Evolutionary conservation across 2,113 vertebrate genomes (phyloP).

Genomic region (Oryzias curvinotus): DNA sequence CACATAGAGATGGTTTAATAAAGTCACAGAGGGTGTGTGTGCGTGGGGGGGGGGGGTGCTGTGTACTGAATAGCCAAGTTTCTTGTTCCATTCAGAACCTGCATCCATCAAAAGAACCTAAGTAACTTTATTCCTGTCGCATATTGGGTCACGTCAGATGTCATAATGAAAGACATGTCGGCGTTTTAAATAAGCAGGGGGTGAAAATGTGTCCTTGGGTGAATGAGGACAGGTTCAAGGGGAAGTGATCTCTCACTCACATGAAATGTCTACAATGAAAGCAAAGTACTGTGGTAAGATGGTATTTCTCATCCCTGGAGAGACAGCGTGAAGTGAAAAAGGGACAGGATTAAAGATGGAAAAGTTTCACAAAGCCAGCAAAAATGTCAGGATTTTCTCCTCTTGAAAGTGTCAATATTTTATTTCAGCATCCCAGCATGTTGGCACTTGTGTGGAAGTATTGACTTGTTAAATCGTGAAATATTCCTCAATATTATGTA

Average conservation of each 20-base stretch:
- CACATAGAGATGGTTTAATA: constrained; percentile 48
- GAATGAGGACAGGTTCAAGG: constrained; percentile 74
- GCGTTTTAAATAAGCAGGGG: constrained; percentile 81
- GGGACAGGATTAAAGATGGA: constrained; percentile 62
- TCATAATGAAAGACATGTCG: constrained; percentile 79
- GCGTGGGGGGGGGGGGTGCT: constrained; percentile 62
- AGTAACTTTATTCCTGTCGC: constrained; percentile 81
- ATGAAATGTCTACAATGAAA: constrained; percentile 71
- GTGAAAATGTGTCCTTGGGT: constrained; percentile 76
- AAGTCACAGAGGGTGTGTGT: constrained; percentile 73
- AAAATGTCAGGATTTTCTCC: constrained; percentile 43
- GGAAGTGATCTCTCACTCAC: constrained; percentile 62
- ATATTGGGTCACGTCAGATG: constrained; percentile 86
- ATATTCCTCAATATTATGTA: no score
- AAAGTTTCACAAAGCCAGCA: constrained; percentile 45
- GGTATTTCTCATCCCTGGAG: constrained; percentile 65
- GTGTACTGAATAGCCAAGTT: constrained; percentile 77
- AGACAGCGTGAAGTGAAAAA: constrained; percentile 58
- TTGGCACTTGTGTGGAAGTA: no score
- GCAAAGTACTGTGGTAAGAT: constrained; percentile 57
- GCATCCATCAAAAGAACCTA: constrained; percentile 73
- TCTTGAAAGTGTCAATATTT: constrained; percentile 39
- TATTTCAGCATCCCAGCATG: no score
- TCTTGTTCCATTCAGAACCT: constrained; percentile 75
- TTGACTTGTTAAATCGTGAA: no score